These are phyloP conservation scores for Drosophila saltans DNA, from an alignment of 1,140 invertebrate genomes.

Conservation along the genomic window DNA sequence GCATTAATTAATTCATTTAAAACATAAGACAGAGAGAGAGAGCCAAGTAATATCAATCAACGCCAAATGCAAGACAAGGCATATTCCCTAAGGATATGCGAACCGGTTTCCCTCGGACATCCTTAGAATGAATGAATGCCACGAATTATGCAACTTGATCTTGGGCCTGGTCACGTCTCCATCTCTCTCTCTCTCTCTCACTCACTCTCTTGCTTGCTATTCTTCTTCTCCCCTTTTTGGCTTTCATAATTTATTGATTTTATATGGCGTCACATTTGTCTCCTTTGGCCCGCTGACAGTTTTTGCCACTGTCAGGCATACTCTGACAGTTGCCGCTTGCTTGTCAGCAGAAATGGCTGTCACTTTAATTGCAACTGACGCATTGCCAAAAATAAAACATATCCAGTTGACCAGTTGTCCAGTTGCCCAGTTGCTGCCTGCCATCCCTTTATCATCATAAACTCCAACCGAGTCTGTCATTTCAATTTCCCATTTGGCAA, in stretches of 20 bases:
- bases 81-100: conserved; percentile 64
- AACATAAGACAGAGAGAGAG: conserved; percentile 25
- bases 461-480: conserved; percentile 61
- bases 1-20: conserved; percentile 77
- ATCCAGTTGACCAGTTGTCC: conserved; percentile 34
- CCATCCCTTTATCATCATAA: conserved; percentile 46
- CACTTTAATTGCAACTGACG: conserved; percentile 79
- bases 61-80: conserved; percentile 62
- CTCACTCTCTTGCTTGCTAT: neutral
- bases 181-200: neutral
- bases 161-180: conserved; percentile 15
- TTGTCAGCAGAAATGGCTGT: conserved; percentile 64
- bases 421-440: conserved; percentile 1
- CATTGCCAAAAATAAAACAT: conserved; percentile 67
- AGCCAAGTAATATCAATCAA: conserved; percentile 69
- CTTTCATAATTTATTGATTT: conserved; percentile 80
- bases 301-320: conserved; percentile 72
- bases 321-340: conserved; percentile 79
- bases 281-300: conserved; percentile 71
- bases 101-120: conserved; percentile 36
- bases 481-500: conserved; percentile 63
- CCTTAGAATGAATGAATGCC: conserved; percentile 62
- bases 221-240: conserved; percentile 22
- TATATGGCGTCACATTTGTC: conserved; percentile 81
- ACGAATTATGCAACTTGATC: conserved; percentile 64